These are phyloP conservation scores for Pteruthius melanotis DNA, from an alignment of 2,113 vertebrate species.

Conservation along the genomic window DNA sequence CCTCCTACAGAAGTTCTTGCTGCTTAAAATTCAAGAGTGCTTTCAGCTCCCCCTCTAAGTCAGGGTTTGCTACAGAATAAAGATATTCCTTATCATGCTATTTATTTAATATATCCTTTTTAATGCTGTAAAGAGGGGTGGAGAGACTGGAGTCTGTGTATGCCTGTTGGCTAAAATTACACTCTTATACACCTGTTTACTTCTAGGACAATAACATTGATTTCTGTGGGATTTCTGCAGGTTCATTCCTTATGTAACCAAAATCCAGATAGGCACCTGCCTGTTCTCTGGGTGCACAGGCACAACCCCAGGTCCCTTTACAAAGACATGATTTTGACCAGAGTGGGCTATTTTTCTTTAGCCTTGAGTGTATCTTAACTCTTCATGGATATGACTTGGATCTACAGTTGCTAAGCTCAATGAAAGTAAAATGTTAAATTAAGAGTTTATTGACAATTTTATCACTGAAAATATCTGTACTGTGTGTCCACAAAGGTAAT, in stretches of 20 bases:
- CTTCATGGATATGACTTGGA: background rate
- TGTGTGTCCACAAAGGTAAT: background rate
- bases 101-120: background rate
- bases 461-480: background rate
- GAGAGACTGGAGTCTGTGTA: background rate
- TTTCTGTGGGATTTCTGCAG: background rate
- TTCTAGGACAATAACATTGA: background rate
- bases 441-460: background rate
- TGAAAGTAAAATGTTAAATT: background rate
- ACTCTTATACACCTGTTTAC: background rate
- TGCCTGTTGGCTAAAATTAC: background rate
- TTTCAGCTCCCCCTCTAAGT: conserved; percentile 8
- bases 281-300: background rate
- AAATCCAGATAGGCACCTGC: background rate
- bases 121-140: background rate
- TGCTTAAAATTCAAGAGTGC: conserved; percentile 23
- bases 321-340: background rate
- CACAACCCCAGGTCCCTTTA: background rate
- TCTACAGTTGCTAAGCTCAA: background rate
- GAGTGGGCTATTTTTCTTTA: background rate
- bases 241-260: background rate
- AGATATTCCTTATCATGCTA: background rate
- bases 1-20: conserved; percentile 4
- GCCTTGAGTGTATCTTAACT: background rate
- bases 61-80: background rate